Conservation (phyloP, 2,113 vertebrate species). For the Amazona vittata region DNA sequence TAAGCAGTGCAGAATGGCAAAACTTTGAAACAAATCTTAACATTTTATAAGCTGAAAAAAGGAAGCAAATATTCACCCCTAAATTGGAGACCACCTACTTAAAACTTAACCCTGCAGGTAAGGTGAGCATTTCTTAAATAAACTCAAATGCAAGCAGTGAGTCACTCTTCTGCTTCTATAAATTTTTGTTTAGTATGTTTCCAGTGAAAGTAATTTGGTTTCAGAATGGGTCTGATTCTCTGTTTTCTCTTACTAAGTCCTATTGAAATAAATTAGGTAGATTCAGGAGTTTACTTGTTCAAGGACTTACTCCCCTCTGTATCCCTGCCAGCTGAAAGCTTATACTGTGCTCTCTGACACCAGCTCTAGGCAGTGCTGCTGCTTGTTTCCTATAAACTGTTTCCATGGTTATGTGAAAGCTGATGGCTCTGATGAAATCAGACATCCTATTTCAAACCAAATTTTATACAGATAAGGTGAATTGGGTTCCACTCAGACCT, state of each 20-base stretch:
- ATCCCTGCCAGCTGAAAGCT: neutral
- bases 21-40: constrained; percentile 58
- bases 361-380: neutral
- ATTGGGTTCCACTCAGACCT: neutral
- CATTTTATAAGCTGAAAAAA: constrained; percentile 70
- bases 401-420: neutral
- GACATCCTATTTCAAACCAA: neutral
- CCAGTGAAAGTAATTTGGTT: constrained; percentile 12
- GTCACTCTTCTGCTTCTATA: constrained; percentile 29
- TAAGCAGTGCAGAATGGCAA: constrained; percentile 41
- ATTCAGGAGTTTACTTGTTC: neutral
- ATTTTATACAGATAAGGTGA: neutral
- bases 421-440: neutral
- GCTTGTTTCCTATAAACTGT: neutral
- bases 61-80: constrained; percentile 68
- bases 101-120: constrained; percentile 66
- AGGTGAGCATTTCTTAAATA: constrained; percentile 70
- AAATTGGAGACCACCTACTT: constrained; percentile 74
- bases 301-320: neutral
- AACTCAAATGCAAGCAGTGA: constrained; percentile 47
- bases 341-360: neutral
- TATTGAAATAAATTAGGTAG: neutral
- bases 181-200: constrained; percentile 9
- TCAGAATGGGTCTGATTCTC: neutral
- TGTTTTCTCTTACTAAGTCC: neutral